These are phyloP conservation scores for Drosophila malerkotliana DNA, from an alignment of 1,140 invertebrate genomes.

Conservation along the genomic window DNA sequence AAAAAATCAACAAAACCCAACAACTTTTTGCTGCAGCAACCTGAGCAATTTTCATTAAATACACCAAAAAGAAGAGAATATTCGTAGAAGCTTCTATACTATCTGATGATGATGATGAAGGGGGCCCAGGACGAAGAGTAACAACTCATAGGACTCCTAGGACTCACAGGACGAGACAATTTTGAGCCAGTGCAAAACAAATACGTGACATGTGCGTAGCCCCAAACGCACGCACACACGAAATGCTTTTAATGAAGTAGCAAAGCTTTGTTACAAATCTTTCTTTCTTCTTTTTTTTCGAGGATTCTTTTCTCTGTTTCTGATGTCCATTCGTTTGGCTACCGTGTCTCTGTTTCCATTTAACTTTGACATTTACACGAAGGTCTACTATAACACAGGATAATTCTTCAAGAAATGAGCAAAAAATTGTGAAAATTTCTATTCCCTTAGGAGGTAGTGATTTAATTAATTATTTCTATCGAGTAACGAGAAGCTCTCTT, in stretches of 20 bases:
- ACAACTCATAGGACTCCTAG: background rate
- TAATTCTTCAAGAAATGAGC: background rate
- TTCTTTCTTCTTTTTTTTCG: background rate
- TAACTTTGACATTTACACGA: slow-evolving; percentile 44
- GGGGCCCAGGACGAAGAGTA: background rate
- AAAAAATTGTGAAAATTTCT: background rate
- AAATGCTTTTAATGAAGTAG: slow-evolving; percentile 61
- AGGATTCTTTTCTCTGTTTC: background rate
- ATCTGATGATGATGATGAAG: background rate
- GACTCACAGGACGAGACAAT: slow-evolving; percentile 2
- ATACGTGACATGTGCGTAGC: slow-evolving; percentile 50
- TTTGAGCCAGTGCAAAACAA: slow-evolving; percentile 42
- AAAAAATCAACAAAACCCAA: slow-evolving; percentile 4
- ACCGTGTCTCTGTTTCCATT: background rate
- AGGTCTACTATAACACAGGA: background rate
- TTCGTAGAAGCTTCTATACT: background rate
- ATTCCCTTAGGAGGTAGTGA: background rate
- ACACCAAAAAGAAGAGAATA: slow-evolving; percentile 1
- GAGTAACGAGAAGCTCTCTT: too few species aligned
- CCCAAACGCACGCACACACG: slow-evolving; percentile 16
- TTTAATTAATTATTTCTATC: background rate
- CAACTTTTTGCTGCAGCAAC: slow-evolving; percentile 40
- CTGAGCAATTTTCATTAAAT: slow-evolving; percentile 58
- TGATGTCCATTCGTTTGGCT: slow-evolving; percentile 4
- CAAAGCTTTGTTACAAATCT: slow-evolving; percentile 32